Conservation (phyloP, 2,797 vertebrate genomes). For the Kryptopterus vitreolus region DNA sequence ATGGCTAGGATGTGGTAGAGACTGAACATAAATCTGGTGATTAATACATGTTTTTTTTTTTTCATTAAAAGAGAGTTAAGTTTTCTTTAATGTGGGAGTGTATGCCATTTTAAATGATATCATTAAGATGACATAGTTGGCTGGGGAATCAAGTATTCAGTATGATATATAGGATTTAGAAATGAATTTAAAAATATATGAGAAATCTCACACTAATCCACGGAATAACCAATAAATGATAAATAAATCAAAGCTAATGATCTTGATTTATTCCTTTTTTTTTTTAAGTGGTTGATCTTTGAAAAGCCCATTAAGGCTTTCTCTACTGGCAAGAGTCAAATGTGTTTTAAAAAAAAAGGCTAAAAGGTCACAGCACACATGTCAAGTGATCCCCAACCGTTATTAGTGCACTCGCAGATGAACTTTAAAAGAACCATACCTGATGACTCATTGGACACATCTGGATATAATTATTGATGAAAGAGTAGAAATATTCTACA, state of each 20-base stretch:
- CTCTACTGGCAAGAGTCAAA: constrained; percentile 32
- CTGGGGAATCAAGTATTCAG: not conserved
- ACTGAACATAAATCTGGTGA: constrained; percentile 1
- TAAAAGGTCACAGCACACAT: constrained; percentile 60
- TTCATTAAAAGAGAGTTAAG: not conserved
- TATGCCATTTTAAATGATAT: not conserved
- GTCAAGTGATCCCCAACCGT: constrained; percentile 58
- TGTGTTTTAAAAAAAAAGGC: constrained; percentile 54
- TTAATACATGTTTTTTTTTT: not conserved
- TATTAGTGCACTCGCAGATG: constrained; percentile 59
- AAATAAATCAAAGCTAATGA: not conserved
- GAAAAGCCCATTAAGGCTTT: constrained; percentile 44
- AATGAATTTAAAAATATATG: constrained; percentile 53
- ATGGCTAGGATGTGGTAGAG: not conserved
- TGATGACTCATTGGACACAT: constrained; percentile 62
- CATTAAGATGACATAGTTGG: not conserved
- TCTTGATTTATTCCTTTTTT: constrained; percentile 29
- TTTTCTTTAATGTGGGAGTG: not conserved
- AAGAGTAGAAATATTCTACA: constrained; percentile 33
- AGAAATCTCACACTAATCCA: constrained; percentile 56
- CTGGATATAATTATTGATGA: constrained; percentile 65
- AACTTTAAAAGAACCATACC: constrained; percentile 55
- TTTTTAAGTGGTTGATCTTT: not conserved
- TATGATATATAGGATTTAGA: not conserved
- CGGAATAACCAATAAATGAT: not conserved